Evolutionary conservation across 23 tunicate species (phyloP), one percentile per base, ranked within the genome.

Genomic region (Botrylloides violaceus): DNA sequence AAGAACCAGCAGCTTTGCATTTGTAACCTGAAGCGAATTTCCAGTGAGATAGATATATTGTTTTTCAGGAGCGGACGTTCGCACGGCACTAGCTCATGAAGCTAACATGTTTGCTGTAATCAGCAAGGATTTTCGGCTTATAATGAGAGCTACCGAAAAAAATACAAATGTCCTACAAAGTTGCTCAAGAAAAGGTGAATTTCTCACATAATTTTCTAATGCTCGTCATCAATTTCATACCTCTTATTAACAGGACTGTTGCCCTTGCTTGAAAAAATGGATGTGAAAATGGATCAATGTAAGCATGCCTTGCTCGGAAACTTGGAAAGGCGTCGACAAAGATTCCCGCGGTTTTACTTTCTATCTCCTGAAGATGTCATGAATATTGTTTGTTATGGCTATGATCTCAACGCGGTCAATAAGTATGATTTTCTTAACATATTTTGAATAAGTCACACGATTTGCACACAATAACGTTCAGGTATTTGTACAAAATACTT

Each of bases 81-180:
- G 97, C 27, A 83, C 90, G 2, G 89, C 97, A 26, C 70, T 90
- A 3, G 86, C 97, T 2, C 85, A 90, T 49, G 97, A 90, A 75
- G 97, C 97, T 27, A 90, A 90, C 37, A 83, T 83, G 90, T 90
- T 83, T 62, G 97, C 97, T 61, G 90, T 90, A 64, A 79, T 90
- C 76, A 90, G 97, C 61, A 90, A 90, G 66, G 97, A 90, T 63
- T 90, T 90, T 49, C 61, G 89, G 0, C 61, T 90, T 15, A 59
- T 90, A 66, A 90, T 90, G 97, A 79, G 86, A 71, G 90, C 85
- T 3, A 80, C 97, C 2, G 97, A 90, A 73, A 90, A 90, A 36
- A 90, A 90, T 77, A 90, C 85, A 29, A 90, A 90, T 64, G 97
- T 90, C 15, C 75, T 90, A 2, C 92, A 90, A 47, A 83, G 85